Evolutionary conservation across 1,140 invertebrate species (phyloP), one percentile per base, ranked within the genome.

Genomic region (Phenacoccus solenopsis): DNA sequence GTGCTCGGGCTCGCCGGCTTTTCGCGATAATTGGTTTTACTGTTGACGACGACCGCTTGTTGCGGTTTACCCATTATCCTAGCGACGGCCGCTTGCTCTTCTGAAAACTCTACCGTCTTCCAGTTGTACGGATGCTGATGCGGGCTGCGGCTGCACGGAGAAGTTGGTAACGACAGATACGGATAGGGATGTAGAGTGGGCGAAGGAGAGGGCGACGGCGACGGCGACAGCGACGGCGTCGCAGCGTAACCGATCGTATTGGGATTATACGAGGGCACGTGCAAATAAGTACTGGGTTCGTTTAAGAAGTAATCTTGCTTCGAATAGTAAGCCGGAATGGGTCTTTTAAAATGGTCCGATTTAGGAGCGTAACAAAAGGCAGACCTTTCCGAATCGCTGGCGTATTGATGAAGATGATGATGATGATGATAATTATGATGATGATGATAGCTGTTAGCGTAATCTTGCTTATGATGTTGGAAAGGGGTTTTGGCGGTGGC

Each of bases 61-160:
- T 74, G 73, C 16, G 76, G 73, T 25, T 74, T 75, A 16, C 73
- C 74, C 76, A 78, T 77, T 0, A 78, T 75, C 68, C 70, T 73
- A 0, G 77, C 75, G 25, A 74, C 75, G 28, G 72, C 61, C 16
- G 75, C 71, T 24, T 73, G 73, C 21, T 71, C 69, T 72, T 76
- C 72, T 10, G 21, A 64, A 16, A 24, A 59, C 5, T 59, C n/a
- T 5, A 9, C 16, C n/a, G 56, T 16, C 13, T 32, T 5, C 13
- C 13, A 7, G 13, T 32, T 32, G 5, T 13, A 32, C 30, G 5
- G 30, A 5, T 32, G 30, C 30, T 32, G 30, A 7, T 7, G 30
- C 30, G 30, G 30, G 13, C 30, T 32, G 5, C 13, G 30, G 13
- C 30, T 32, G 5, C 13, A 13, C 13, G 30, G 30, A 7, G 30